These are phyloP conservation scores for Philereme transversata DNA, from an alignment of 2,888 invertebrate genomes.

Conservation along the genomic window DNA sequence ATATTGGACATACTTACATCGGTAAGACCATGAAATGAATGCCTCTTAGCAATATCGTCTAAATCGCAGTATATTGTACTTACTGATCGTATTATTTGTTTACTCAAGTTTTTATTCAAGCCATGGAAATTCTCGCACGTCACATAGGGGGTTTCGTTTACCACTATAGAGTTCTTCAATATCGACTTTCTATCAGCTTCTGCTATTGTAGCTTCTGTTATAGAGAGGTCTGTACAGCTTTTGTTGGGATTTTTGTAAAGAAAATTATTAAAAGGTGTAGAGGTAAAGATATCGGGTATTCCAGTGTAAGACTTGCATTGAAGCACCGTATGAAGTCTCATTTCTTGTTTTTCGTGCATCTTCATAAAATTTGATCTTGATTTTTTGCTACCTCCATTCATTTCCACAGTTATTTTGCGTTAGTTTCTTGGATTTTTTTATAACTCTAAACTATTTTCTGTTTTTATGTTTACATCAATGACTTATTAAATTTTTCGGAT, in stretches of 20 bases:
- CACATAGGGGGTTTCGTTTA: slow-evolving; percentile 44
- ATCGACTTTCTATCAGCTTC: slow-evolving; percentile 36
- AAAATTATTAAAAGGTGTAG: slow-evolving; percentile 43
- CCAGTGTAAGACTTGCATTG: slow-evolving; percentile 57
- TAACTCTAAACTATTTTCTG: slow-evolving; percentile 3
- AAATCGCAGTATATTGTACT: slow-evolving; percentile 74
- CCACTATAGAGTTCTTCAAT: slow-evolving; percentile 23
- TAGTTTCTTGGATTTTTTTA: slow-evolving; percentile 25
- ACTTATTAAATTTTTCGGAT: slow-evolving; percentile 6
- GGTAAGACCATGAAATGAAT: slow-evolving; percentile 61
- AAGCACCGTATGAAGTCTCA: slow-evolving; percentile 37
- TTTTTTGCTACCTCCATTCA: too few relatives aligned
- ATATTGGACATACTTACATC: slow-evolving; percentile 49
- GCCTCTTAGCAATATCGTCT: slow-evolving; percentile 65
- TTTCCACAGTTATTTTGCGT: slow-evolving; percentile 4
- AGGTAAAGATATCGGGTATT: slow-evolving; percentile 56
- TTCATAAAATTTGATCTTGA: slow-evolving; percentile 16
- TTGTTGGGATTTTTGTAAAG: slow-evolving; percentile 36
- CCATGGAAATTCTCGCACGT: slow-evolving; percentile 61
- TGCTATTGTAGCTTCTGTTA: slow-evolving; percentile 33
- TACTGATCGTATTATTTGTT: slow-evolving; percentile 52
- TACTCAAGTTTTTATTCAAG: slow-evolving; percentile 53
- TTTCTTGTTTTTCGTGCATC: slow-evolving; percentile 42
- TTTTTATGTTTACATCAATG: slow-evolving; percentile 30
- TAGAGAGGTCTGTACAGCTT: slow-evolving; percentile 28